These are phyloP conservation scores for Ennomos fuscantarius DNA, from an alignment of 2,888 invertebrate species.

Conservation along the genomic window DNA sequence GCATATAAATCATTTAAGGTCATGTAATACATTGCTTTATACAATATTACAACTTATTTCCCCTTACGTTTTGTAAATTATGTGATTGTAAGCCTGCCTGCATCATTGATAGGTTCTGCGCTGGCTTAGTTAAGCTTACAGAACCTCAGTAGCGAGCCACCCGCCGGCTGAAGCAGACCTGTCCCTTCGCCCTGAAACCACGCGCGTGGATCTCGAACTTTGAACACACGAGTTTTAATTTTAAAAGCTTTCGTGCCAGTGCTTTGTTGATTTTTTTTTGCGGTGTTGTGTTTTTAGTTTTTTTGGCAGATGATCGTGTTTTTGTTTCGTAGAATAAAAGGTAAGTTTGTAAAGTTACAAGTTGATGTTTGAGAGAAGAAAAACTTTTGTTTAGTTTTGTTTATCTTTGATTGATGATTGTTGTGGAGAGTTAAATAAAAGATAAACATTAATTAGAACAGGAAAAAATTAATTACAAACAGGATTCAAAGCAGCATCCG, in stretches of 20 bases:
- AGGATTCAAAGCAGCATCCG: no score
- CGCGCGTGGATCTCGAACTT: conserved; percentile 15
- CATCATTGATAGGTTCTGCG: conserved; percentile 1
- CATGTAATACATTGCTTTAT: no score
- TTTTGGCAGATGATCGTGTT: conserved; percentile 17
- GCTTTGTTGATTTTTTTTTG: conserved; percentile 20
- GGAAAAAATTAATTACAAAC: no score
- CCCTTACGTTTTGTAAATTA: no score
- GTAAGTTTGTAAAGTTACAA: conserved; percentile 13
- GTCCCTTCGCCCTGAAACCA: conserved; percentile 1
- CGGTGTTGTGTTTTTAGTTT: conserved; percentile 13
- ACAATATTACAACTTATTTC: no score
- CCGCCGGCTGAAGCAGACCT: conserved; percentile 4
- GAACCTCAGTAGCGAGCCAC: conserved; percentile 20
- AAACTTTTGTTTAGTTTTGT: not conserved
- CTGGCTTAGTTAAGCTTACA: no score
- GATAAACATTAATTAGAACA: no score
- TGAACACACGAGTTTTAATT: conserved; percentile 18
- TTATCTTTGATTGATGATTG: not conserved
- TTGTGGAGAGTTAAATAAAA: not conserved
- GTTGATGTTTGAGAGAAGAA: not conserved
- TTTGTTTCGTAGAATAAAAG: conserved; percentile 23
- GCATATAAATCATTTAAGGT: no score
- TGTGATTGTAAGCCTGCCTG: not conserved
- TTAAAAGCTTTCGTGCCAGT: conserved; percentile 27